phyloP scores from a whole-genome alignment of 2,113 vertebrate species.

The Centropristis striata region DNA sequence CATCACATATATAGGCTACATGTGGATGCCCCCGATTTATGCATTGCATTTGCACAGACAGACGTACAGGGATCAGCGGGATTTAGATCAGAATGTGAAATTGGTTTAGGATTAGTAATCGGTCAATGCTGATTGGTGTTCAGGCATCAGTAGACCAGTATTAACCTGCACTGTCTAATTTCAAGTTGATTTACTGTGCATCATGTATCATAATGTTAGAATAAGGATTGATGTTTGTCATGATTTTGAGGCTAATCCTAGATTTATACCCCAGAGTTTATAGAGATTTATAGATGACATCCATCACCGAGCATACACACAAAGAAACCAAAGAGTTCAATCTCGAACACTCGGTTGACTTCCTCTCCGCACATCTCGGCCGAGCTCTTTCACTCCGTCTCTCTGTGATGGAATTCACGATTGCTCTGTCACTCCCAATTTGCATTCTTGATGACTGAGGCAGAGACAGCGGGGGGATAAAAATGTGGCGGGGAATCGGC shows the following conservation, averaged over 20 bases:
- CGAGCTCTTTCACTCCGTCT: constrained; percentile 49
- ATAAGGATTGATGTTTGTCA: constrained; percentile 11
- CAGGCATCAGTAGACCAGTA: neutral
- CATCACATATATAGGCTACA: neutral
- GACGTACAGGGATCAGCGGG: constrained; percentile 52
- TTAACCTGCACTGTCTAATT: constrained; percentile 11
- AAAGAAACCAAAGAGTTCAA: constrained; percentile 46
- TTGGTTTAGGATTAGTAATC: constrained; percentile 52
- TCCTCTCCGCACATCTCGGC: constrained; percentile 32
- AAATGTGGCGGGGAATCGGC: constrained; percentile 36
- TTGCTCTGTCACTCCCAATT: constrained; percentile 80
- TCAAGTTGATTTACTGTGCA: constrained; percentile 20
- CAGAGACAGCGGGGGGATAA: constrained; percentile 24
- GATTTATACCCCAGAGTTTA: constrained; percentile 18
- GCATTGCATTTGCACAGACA: constrained; percentile 41
- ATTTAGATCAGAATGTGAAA: constrained; percentile 37
- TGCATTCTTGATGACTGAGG: constrained; percentile 66
- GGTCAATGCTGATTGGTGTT: constrained; percentile 25
- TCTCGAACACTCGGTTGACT: constrained; percentile 38
- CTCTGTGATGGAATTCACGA: constrained; percentile 66
- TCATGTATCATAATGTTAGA: constrained; percentile 15
- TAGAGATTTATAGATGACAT: constrained; percentile 33
- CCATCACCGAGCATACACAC: neutral
- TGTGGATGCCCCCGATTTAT: constrained; percentile 13
- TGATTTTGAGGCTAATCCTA: constrained; percentile 22